phyloP scores from a whole-genome alignment of 1,140 invertebrate genomes.

The Apocrypta bakeri region DNA sequence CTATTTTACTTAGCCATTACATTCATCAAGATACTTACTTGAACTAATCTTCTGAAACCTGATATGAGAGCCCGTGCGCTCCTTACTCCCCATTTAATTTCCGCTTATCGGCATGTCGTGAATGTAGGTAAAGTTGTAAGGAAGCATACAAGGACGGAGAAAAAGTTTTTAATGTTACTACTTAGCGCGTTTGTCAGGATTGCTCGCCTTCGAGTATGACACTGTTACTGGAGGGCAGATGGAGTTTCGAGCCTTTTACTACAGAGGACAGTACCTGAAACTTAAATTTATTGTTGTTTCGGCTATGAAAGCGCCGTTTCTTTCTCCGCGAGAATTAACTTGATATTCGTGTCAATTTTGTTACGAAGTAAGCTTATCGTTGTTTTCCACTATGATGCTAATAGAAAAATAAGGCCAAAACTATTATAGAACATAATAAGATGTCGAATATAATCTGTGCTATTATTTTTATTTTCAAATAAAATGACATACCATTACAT shows the following conservation, averaged over 20 bases:
- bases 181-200: neutral
- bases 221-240: neutral
- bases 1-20: no score
- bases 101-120: neutral
- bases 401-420: neutral
- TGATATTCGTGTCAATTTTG: neutral
- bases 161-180: neutral
- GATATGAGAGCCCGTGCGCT: no score
- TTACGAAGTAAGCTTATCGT: neutral
- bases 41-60: constrained; percentile 30
- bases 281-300: neutral
- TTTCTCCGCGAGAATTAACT: neutral
- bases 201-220: neutral
- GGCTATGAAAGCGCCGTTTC: neutral
- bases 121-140: neutral
- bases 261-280: neutral
- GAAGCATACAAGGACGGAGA: neutral
- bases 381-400: neutral
- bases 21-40: constrained; percentile 18
- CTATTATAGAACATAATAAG: neutral
- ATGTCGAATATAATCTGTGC: neutral
- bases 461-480: neutral
- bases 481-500: no score
- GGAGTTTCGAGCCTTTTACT: neutral
- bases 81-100: neutral